Conservation (phyloP, 2,888 invertebrate species). For the Volucella inanis region DNA sequence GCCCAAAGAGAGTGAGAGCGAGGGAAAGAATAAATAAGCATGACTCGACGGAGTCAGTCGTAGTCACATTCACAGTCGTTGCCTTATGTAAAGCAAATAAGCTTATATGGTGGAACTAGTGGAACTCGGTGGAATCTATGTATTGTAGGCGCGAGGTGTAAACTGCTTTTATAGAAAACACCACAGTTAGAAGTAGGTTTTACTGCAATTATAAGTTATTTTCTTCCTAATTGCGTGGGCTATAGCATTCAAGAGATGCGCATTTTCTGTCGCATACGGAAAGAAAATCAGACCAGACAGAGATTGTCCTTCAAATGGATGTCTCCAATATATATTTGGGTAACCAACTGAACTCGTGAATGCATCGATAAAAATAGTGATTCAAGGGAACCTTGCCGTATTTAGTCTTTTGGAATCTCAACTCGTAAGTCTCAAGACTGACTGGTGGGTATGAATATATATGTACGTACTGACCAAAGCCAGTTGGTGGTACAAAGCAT, state of each 20-base stretch:
- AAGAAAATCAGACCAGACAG: constrained; percentile 47
- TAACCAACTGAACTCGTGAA: too few species aligned
- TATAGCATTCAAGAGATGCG: constrained; percentile 40
- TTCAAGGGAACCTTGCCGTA: constrained; percentile 47
- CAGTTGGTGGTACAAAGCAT: constrained; percentile 38
- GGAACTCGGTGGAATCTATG: constrained; percentile 16
- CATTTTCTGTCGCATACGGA: constrained; percentile 18
- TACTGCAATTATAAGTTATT: constrained; percentile 29
- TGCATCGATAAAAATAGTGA: neutral
- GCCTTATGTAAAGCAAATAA: constrained; percentile 41
- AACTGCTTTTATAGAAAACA: constrained; percentile 8
- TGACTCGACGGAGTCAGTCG: constrained; percentile 47
- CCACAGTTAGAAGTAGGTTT: neutral
- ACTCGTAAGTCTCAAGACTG: constrained; percentile 34
- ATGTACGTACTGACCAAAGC: constrained; percentile 19
- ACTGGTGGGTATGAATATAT: constrained; percentile 22
- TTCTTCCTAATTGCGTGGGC: neutral
- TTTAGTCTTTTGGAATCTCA: constrained; percentile 25
- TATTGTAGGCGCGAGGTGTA: constrained; percentile 55
- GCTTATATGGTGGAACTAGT: constrained; percentile 35
- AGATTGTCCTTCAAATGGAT: constrained; percentile 45
- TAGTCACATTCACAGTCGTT: constrained; percentile 3
- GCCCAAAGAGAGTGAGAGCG: constrained; percentile 16
- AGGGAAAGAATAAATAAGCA: constrained; percentile 46
- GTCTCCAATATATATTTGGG: too few species aligned